Base-by-base conservation (phyloP, 2,888 invertebrate species). In the Cylindroiulus punctatus region DNA sequence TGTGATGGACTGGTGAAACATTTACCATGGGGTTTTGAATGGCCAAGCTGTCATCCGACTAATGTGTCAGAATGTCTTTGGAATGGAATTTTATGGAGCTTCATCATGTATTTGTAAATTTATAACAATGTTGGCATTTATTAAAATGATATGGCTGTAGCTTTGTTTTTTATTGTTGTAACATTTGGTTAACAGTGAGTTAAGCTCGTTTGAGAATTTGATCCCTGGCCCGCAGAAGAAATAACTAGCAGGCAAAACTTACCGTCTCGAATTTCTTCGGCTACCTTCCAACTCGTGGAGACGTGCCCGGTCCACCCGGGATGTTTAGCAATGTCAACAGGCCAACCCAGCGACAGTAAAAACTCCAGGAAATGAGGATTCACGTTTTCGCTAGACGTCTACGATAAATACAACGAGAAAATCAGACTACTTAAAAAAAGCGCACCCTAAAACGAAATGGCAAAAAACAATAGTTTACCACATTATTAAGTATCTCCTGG, bases 291-390 rank as follows among this genome's bases (percentile, higher is more conserved):
- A 89, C 97, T 97, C n/a, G 95, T 95, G 86, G 94, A 93, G 86
- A 95, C 93, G 91, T 96, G 96, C 0, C 98, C 98, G 36, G 97
- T 96, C 98, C 98, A 99, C 44, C 97, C 98, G 81, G 96, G 95
- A 92, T 98, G 98, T 30, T 94, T 94, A 81, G 93, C 93, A 40
- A 98, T 95, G 88, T 94, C 94, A 17, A 98, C 97, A 0, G 97
- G 95, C 94, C 95, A 95, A 17, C 99, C 99, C 57, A 99, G 92
- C 0, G 96, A 95, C 89, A 92, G 92, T 26, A 94, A 89, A 88
- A 94, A 92, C 89, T 93, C 93, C 88, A 93, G 90, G 90, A 93
- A 94, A 89, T 93, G 93, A 0, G 91, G 90, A 89, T 91, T 91
- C 0, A 92, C 91, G 40, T 36, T 42, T 44, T 84, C 86, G 89